Evolutionary conservation across 2,113 vertebrate species (phyloP).

Genomic region (Passer montanus): DNA sequence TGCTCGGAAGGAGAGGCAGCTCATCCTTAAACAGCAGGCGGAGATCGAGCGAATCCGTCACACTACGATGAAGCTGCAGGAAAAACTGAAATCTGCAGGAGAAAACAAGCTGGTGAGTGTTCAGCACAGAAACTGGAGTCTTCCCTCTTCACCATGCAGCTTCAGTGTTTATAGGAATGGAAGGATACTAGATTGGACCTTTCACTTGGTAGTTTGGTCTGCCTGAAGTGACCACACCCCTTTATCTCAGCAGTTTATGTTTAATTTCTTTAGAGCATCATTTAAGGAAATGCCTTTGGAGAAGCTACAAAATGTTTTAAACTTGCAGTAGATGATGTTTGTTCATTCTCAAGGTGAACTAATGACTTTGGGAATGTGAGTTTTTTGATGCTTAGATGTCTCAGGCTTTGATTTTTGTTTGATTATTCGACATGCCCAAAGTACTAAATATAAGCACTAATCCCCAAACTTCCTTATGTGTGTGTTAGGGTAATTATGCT

Average conservation of each 20-base stretch:
- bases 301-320: neutral
- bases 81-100: constrained; percentile 89
- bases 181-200: neutral
- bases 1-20: constrained; percentile 92
- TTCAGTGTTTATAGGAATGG: neutral
- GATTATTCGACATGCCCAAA: neutral
- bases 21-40: constrained; percentile 94
- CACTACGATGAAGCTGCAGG: constrained; percentile 90
- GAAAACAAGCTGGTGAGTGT: constrained; percentile 79
- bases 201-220: neutral
- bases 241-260: neutral
- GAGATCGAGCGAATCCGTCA: constrained; percentile 94
- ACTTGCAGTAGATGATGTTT: neutral
- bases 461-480: neutral
- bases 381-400: neutral
- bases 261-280: neutral
- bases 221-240: neutral
- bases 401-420: neutral
- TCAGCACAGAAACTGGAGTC: neutral
- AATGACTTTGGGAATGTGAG: neutral
- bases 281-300: neutral
- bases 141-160: neutral
- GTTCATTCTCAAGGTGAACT: neutral
- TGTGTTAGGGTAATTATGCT: neutral
- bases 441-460: neutral